Conservation (phyloP, 64 coral and sea anemone genomes). For the Pocillopora damicornis region DNA sequence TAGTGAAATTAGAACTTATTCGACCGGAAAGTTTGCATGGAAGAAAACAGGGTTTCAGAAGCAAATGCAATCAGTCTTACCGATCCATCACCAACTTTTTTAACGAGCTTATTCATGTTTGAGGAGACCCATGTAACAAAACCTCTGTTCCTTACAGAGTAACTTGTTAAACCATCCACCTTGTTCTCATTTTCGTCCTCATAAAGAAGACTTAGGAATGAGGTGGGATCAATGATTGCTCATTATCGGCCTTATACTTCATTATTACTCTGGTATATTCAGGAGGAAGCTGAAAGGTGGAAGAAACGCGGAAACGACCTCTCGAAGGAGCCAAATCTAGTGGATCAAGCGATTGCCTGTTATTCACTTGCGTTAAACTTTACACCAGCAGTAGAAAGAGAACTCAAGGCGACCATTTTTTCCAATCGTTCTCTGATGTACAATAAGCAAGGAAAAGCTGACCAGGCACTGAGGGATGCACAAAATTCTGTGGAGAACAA, state of each 20-base stretch:
- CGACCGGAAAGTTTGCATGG: not conserved
- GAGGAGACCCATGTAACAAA: no score
- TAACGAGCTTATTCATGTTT: no score
- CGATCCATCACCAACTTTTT: no score
- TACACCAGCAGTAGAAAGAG: not conserved
- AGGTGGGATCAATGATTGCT: not conserved
- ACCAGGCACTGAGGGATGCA: not conserved
- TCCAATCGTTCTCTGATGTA: conserved; percentile 30
- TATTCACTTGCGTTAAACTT: conserved; percentile 35
- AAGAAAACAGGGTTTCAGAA: not conserved
- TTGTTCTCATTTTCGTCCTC: no score
- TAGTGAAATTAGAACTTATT: no score
- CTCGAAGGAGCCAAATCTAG: conserved; percentile 8
- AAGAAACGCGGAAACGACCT: conserved; percentile 63
- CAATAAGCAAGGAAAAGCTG: not conserved
- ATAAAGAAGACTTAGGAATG: not conserved
- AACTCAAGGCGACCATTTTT: conserved; percentile 12
- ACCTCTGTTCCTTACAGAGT: no score
- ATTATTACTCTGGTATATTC: not conserved
- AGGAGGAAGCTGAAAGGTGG: conserved; percentile 65
- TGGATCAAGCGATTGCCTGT: conserved; percentile 1
- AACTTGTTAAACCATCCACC: no score
- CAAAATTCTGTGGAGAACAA: not conserved
- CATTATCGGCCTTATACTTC: not conserved
- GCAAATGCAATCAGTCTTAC: not conserved